Base-by-base conservation (phyloP, 1,140 invertebrate species). In the Nasonia giraulti region DNA sequence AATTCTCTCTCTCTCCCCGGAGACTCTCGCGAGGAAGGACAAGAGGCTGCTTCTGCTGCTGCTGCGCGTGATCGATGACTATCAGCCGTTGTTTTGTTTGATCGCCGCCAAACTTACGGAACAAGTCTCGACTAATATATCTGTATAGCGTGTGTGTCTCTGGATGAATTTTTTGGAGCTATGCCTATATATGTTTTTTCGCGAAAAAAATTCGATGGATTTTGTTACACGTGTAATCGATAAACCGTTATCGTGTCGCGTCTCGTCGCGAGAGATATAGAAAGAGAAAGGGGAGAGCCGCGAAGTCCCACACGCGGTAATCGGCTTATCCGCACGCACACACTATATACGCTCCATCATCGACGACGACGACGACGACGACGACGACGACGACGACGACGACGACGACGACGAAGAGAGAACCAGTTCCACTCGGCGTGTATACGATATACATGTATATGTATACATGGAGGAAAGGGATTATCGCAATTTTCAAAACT, bases 281-380 rank as follows among this genome's bases (percentile, higher is more conserved):
- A 27, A 1, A 10, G 31, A 33, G 47, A 77, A 7, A 55, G 47
- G 47, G 3, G 31, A 10, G 50, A 23, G 33, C 5, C 27, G 1
- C 68, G 80, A 75, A 74, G 50, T 47, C 47, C 12, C 31, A 40
- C 31, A 17, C 69, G 31, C 27, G 20, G 27, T 83, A 83, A 83
- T 83, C 75, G 23, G 62, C 82, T 83, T 83, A 83, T 83, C 74
- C 27, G 37, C 40, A 78, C 75, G 82, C 75, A 78, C 40, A 27
- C 55, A 5, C 47, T 50, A 12, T 50, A 71, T 71, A 50, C 3
- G 55, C 62, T 55, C 44, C 80, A 82, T 82, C 47, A 76, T 82
- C 80, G 80, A 80, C 66, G 68, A 74, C n/a, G 27, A 27, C 27
- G 27, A 27, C 27, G 27, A 27, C 27, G 27, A 27, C 27, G 27